Evolutionary conservation across 2,113 vertebrate genomes (phyloP).

Genomic region (Dicaeum eximium): DNA sequence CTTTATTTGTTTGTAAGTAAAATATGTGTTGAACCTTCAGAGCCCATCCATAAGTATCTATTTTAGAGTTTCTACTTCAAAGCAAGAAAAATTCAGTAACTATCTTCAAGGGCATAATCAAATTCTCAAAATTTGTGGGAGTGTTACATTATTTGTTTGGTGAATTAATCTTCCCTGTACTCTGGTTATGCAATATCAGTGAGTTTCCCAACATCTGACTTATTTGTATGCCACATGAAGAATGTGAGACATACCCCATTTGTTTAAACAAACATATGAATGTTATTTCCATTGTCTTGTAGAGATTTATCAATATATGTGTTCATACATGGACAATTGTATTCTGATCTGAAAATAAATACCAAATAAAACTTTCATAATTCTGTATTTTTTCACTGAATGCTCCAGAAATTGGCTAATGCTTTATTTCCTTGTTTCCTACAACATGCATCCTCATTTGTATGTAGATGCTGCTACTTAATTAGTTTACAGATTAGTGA

Average conservation of each 20-base stretch:
- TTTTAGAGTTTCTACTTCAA: neutral
- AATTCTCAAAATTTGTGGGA: neutral
- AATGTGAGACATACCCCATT: neutral
- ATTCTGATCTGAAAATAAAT: neutral
- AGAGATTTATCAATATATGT: neutral
- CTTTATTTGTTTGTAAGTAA: neutral
- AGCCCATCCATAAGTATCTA: neutral
- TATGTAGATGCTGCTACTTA: neutral
- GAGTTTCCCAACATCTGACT: neutral
- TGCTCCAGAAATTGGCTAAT: neutral
- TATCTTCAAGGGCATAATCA: neutral
- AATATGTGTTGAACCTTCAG: neutral
- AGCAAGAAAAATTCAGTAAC: neutral
- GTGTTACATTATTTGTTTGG: neutral
- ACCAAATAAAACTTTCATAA: neutral
- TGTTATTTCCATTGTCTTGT: neutral
- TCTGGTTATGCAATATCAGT: neutral
- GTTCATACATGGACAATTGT: neutral
- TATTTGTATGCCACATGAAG: neutral
- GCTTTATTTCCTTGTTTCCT: neutral
- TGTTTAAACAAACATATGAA: neutral
- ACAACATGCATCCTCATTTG: neutral
- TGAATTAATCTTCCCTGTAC: neutral
- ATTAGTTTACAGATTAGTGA: slow-evolving; percentile 29
- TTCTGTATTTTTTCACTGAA: neutral